Conservation (phyloP, 2,888 invertebrate genomes). For the Scotopteryx bipunctaria region DNA sequence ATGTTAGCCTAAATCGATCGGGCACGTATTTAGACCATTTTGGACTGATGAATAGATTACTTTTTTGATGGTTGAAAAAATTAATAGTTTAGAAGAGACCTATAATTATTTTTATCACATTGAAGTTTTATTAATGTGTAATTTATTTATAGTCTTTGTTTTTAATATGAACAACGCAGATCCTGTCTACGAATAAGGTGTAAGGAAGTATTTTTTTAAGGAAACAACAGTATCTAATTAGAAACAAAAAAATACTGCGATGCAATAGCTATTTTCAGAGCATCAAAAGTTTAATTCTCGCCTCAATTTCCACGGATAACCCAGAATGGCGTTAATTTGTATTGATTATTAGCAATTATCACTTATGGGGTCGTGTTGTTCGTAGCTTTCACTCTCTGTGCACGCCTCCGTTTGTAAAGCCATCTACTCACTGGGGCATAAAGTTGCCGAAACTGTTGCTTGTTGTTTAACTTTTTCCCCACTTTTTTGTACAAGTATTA, state of each 20-base stretch:
- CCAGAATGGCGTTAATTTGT: constrained; percentile 35
- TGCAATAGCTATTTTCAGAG: no score
- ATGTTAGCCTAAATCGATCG: constrained; percentile 45
- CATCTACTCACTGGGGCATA: constrained; percentile 24
- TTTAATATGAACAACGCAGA: no score
- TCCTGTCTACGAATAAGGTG: neutral
- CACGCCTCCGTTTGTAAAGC: constrained; percentile 38
- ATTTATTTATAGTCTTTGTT: neutral
- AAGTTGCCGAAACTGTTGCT: constrained; percentile 10
- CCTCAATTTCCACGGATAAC: no score
- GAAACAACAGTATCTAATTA: no score
- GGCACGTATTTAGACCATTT: constrained; percentile 52
- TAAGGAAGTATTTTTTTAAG: no score
- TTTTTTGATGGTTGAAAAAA: constrained; percentile 24
- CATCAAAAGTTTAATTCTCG: no score
- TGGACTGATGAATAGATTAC: constrained; percentile 29
- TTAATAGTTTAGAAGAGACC: neutral
- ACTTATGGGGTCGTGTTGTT: constrained; percentile 60
- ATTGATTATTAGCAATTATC: constrained; percentile 55
- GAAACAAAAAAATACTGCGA: no score
- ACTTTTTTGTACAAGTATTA: no score
- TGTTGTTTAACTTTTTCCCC: no score
- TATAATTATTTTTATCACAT: neutral
- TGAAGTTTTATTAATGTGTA: neutral
- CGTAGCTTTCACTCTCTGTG: constrained; percentile 68